phyloP scores from a whole-genome alignment of 2,113 vertebrate species.

The Toxostoma redivivum region DNA sequence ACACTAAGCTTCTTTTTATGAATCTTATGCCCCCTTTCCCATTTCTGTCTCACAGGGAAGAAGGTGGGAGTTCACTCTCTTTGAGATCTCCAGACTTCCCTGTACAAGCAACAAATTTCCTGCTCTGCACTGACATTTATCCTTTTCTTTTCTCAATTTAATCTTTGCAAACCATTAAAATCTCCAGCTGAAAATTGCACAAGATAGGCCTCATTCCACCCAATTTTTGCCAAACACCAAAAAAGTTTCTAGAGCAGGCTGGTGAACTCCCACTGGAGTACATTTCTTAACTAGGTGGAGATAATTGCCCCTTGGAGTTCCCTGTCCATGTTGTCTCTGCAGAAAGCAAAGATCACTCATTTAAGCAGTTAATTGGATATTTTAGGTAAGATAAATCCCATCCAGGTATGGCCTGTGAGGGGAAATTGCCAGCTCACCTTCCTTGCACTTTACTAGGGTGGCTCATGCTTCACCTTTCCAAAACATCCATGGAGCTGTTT shows the following conservation, averaged over 20 bases:
- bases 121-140: rapidly evolving
- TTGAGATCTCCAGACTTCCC: neutral
- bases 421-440: neutral
- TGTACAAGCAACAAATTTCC: neutral
- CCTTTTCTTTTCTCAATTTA: neutral
- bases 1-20: neutral
- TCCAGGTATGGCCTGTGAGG: neutral
- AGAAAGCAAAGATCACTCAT: neutral
- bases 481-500: neutral
- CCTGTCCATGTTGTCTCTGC: rapidly evolving
- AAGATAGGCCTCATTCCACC: neutral
- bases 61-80: neutral
- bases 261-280: neutral
- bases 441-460: neutral
- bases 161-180: neutral
- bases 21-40: neutral
- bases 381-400: neutral
- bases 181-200: neutral
- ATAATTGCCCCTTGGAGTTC: neutral
- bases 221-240: neutral
- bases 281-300: neutral
- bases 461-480: neutral
- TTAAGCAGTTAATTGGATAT: neutral
- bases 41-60: neutral
- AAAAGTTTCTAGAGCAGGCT: neutral